Evolutionary conservation across 2,888 invertebrate genomes (phyloP), one percentile per base, ranked within the genome.

Genomic region (Netelia fuscicornis): DNA sequence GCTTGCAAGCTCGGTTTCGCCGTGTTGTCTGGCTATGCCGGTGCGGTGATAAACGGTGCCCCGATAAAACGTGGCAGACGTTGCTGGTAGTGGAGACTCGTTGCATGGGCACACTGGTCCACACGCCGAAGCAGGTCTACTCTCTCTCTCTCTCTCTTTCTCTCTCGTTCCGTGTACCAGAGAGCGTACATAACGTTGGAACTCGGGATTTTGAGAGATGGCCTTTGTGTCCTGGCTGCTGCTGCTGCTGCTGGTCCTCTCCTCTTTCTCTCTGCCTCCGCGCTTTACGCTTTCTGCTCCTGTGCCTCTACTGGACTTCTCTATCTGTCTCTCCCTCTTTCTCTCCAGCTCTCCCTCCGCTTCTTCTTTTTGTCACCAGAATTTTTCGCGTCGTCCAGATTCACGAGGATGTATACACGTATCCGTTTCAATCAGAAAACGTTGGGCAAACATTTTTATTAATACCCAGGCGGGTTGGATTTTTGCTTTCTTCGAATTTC

Each of bases 21-120:
- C 67, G 87, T 85, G 89, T 91, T 91, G 91, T 91, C 90, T 91
- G 89, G 90, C 89, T 89, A 89, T 83, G 82, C 81, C 78, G 84
- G 84, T 71, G 86, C 90, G 87, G 90, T 92, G 92, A 92, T 91
- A 91, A 92, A 92, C 91, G 91, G 90, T 89, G 87, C 86, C 84
- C 88, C 89, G 91, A 91, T 92, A 92, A 92, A 92, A 92, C 90
- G 89, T 84, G 86, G 88, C 88, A 87, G 86, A 83, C 86, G 86
- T 86, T 82, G 72, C 68, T 74, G 77, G 85, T 77, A 74, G 78
- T 75, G 67, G 84, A 79, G 77, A 67, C 60, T 64, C 23, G 81
- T 54, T 64, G 70, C 70, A 60, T 23, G 60, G 25, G 70, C 52
- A 77, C 58, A 54, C 67, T 44, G 70, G 68, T 75, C 76, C 79